phyloP scores from a whole-genome alignment of 1,140 invertebrate genomes.

The Callitettix versicolor region DNA sequence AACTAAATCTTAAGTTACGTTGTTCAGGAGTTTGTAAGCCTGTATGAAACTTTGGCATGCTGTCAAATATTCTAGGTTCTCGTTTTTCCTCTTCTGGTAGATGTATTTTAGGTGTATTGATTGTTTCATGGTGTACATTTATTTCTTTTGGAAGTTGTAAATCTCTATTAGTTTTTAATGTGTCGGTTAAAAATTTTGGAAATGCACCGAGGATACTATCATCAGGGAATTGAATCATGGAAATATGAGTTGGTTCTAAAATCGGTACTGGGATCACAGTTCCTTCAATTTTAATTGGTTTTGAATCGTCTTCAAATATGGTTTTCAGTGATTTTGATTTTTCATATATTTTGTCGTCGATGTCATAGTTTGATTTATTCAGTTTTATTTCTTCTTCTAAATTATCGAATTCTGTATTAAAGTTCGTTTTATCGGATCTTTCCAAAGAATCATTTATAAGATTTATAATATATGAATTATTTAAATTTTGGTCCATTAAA shows the following conservation, averaged over 20 bases:
- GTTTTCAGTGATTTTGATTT: no score
- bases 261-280: slow-evolving; percentile 12
- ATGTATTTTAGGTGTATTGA: neutral
- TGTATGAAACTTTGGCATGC: slow-evolving; percentile 23
- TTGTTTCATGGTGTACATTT: neutral
- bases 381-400: no score
- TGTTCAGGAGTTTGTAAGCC: slow-evolving; percentile 1
- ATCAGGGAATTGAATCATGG: slow-evolving; percentile 17
- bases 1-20: neutral
- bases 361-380: no score
- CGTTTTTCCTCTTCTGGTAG: slow-evolving; percentile 5
- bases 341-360: no score
- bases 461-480: no score
- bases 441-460: no score
- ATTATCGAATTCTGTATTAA: no score
- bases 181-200: slow-evolving; percentile 17
- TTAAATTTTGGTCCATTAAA: no score
- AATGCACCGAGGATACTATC: slow-evolving; percentile 18
- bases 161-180: slow-evolving; percentile 4
- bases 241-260: neutral
- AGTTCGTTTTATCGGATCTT: no score
- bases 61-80: slow-evolving; percentile 26
- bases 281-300: slow-evolving; percentile 7
- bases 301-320: no score
- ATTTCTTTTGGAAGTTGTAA: neutral